These are phyloP conservation scores for Chymomyza costata DNA, from an alignment of 1,140 invertebrate species.

Conservation along the genomic window DNA sequence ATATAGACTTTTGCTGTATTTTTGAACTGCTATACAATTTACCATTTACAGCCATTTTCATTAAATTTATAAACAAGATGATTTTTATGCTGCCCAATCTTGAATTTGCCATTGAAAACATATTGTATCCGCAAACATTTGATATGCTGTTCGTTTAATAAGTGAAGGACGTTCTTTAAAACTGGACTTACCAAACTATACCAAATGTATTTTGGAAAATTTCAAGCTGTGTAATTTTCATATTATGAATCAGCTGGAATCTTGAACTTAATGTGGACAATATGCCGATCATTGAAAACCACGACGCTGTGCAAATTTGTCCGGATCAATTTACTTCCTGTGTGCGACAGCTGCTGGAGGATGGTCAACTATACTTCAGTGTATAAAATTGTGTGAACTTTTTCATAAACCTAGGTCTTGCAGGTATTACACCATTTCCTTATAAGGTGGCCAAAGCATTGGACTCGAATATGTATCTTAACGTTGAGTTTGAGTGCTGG, in stretches of 20 bases:
- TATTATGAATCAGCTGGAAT: slow-evolving; percentile 8
- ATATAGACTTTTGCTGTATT: not conserved
- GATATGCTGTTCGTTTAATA: slow-evolving; percentile 64
- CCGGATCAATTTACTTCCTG: slow-evolving; percentile 37
- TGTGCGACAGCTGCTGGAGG: slow-evolving; percentile 36
- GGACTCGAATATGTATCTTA: slow-evolving; percentile 88
- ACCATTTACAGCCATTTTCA: slow-evolving; percentile 85
- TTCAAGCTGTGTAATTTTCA: slow-evolving; percentile 68
- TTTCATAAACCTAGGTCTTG: not conserved
- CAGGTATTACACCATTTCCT: slow-evolving; percentile 85
- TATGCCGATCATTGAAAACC: not conserved
- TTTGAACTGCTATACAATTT: slow-evolving; percentile 16
- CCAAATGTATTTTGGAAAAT: slow-evolving; percentile 66
- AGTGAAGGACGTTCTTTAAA: slow-evolving; percentile 75
- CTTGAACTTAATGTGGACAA: too few species aligned
- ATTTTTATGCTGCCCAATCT: slow-evolving; percentile 85
- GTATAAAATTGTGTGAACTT: not conserved
- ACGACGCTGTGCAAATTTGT: not conserved
- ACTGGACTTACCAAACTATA: slow-evolving; percentile 53
- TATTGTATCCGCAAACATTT: slow-evolving; percentile 80
- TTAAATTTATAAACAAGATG: slow-evolving; percentile 85
- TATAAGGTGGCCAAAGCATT: slow-evolving; percentile 92
- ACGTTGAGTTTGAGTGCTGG: slow-evolving; percentile 92
- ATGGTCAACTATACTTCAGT: too few species aligned
- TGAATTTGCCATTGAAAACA: slow-evolving; percentile 82